Base-by-base conservation (phyloP, 2,113 vertebrate genomes). In the Ancistrus triradiatus region DNA sequence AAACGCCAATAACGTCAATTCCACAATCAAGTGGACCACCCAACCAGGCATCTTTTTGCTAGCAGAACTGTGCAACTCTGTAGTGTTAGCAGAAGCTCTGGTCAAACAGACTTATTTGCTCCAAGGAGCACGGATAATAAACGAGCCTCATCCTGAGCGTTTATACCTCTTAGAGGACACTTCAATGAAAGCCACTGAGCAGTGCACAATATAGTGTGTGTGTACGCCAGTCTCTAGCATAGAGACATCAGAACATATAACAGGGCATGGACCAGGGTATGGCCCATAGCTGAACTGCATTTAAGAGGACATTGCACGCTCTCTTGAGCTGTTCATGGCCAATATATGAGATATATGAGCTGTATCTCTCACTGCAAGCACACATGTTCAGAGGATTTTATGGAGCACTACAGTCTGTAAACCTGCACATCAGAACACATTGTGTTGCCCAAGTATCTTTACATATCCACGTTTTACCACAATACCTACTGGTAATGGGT, bases 21-120 rank as follows among this genome's bases (percentile, higher is more conserved):
- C 76, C 50, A 66, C 51, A 33, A 70, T 18, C 38, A 27, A 48
- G 51, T 21, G 35, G 40, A 74, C 69, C 73, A 51, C 66, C 76
- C 62, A 68, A 78, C 68, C 58, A 46, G 44, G 47, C 56, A 75
- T 51, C 66, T 73, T 38, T 59, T 56, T 59, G 51, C 70, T 68
- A 67, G 60, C 68, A 57, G 64, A 75, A 73, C 63, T 75, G 70
- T 68, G 71, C 70, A 72, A 75, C 72, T 73, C 68, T 40, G 63
- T 46, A 59, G 62, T 61, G 63, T 73, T 71, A 75, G 52, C 64
- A 21, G 51, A 66, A 72, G 49, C 55, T 55, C 47, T 59, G 65
- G 59, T 50, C 63, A 69, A 61, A 70, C 63, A 59, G 44, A n/a
- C 18, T 18, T 69, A 48, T 59, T 65, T 59, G 40, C 48, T 69